A percentile compares a stretch with the other conserved stretches of the same genome.
Conservation (phyloP, 2,797 vertebrate species). For the Platyrinchus mystaceus region DNA sequence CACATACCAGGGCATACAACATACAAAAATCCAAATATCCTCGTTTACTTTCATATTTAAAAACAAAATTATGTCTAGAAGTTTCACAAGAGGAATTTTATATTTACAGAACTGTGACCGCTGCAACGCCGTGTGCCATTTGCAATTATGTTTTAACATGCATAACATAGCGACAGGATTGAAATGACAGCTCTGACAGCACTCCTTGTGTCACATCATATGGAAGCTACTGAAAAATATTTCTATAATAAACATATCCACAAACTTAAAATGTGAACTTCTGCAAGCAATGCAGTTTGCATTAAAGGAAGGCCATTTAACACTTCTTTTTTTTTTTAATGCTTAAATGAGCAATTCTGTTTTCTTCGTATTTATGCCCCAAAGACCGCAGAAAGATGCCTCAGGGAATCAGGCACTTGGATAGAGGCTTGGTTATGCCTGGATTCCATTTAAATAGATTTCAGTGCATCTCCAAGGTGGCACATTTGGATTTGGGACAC, state of each 20-base stretch:
- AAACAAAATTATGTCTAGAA: neutral
- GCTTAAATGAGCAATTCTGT: conserved; percentile 60
- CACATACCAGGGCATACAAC: fast-evolving
- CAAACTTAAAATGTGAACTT: conserved; percentile 59
- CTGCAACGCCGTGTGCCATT: conserved; percentile 12
- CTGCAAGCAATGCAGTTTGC: conserved; percentile 50
- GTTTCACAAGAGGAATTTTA: neutral
- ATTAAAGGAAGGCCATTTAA: conserved; percentile 48
- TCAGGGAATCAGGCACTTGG: conserved; percentile 25
- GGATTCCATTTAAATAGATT: conserved; percentile 13
- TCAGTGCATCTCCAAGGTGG: neutral
- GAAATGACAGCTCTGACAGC: conserved; percentile 66
- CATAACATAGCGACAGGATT: conserved; percentile 21
- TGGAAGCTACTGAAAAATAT: conserved; percentile 62
- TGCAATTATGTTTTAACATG: conserved; percentile 51
- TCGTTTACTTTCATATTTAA: neutral
- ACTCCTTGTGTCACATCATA: conserved; percentile 67
- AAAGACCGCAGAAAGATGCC: conserved; percentile 41
- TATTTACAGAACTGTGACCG: conserved; percentile 1
- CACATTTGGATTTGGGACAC: conserved; percentile 1
- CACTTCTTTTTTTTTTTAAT: neutral
- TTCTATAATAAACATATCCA: conserved; percentile 64
- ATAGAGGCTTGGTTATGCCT: neutral
- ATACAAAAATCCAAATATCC: neutral
- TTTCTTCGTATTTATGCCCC: conserved; percentile 25